A percentile compares a stretch with the other conserved stretches of the same genome.
Evolutionary conservation across 2,888 invertebrate genomes (phyloP).

Genomic region (Microplitis deprimator): DNA sequence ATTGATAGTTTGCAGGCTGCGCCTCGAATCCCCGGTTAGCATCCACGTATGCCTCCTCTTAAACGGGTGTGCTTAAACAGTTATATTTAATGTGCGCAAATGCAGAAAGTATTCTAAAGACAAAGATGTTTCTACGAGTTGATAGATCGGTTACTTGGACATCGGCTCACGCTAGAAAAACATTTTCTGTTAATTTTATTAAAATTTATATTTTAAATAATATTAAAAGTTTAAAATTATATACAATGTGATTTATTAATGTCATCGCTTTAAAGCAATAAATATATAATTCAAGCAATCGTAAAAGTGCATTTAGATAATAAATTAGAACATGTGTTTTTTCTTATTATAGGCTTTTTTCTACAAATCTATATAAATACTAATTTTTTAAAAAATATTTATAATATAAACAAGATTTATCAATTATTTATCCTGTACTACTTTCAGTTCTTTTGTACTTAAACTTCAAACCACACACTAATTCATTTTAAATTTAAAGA

Average conservation of each 20-base stretch:
- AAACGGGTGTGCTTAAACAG: background rate
- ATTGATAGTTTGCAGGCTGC: conserved; percentile 19
- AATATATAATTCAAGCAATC: conserved; percentile 39
- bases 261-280: conserved; percentile 45
- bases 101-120: background rate
- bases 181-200: background rate
- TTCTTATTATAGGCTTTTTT: conserved; percentile 5
- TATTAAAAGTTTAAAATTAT: conserved; percentile 11
- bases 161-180: background rate
- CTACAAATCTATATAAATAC: background rate
- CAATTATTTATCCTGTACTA: too few species aligned
- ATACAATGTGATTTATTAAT: conserved; percentile 42
- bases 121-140: background rate
- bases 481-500: too few species aligned
- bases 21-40: conserved; percentile 20
- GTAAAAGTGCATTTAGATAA: conserved; percentile 35
- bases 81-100: conserved; percentile 24
- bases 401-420: too few species aligned
- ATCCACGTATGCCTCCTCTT: conserved; percentile 28
- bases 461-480: too few species aligned
- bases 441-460: too few species aligned
- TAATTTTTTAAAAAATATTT: background rate
- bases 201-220: too few species aligned
- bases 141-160: background rate
- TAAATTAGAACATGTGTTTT: background rate